These are phyloP conservation scores for Coregonus sp. DNA, from an alignment of 2,797 vertebrate genomes.

Conservation along the genomic window DNA sequence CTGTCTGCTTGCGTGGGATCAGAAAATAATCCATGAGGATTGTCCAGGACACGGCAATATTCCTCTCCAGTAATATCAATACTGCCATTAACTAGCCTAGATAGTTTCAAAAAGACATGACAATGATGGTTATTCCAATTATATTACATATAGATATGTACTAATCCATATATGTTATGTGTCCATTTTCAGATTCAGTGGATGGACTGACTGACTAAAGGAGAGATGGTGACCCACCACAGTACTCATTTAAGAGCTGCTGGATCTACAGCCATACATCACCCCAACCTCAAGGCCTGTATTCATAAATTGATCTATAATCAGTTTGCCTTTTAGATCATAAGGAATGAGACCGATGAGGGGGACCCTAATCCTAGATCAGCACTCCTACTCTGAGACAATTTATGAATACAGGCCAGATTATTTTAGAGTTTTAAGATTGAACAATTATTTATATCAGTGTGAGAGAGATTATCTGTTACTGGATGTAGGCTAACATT, in stretches of 20 bases:
- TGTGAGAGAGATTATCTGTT: too few relatives aligned
- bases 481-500: too few relatives aligned
- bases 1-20: not conserved
- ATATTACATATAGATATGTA: not conserved
- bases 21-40: not conserved
- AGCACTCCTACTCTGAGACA: not conserved
- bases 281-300: not conserved
- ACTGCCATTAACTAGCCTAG: not conserved
- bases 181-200: slow-evolving; percentile 55
- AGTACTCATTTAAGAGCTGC: not conserved
- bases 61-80: not conserved
- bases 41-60: not conserved
- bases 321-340: not conserved
- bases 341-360: not conserved
- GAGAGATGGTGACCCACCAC: slow-evolving; percentile 6
- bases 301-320: slow-evolving; percentile 2
- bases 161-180: slow-evolving; percentile 20
- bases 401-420: not conserved
- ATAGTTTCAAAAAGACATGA: not conserved
- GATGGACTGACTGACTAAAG: slow-evolving; percentile 11
- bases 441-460: not conserved
- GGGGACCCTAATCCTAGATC: not conserved
- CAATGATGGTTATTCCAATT: not conserved
- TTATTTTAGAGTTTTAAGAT: not conserved
- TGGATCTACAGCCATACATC: not conserved